phyloP scores from a whole-genome alignment of 1,140 invertebrate genomes.

The Elysia chlorotica region DNA sequence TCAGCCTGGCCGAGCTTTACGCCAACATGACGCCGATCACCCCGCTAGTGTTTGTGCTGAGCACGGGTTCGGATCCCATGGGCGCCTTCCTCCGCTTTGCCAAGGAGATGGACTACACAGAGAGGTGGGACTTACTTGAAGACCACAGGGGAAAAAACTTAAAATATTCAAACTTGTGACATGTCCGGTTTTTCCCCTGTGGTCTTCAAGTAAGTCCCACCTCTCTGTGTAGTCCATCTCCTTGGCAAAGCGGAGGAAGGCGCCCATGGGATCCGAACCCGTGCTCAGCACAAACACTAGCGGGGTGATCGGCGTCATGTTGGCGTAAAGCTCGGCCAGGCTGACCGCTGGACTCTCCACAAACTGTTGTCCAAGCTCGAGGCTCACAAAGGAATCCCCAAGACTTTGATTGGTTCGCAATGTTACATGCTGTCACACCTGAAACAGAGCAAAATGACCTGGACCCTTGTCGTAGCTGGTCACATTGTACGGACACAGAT shows the following conservation, averaged over 20 bases:
- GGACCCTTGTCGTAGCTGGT: no score
- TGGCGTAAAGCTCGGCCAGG: conserved; percentile 72
- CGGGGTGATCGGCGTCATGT: conserved; percentile 59
- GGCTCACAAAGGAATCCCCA: conserved; percentile 78
- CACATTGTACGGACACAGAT: no score
- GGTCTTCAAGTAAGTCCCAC: conserved; percentile 32
- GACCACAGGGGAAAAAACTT: not conserved
- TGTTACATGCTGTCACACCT: no score
- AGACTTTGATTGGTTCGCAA: no score
- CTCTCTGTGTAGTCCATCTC: conserved; percentile 59
- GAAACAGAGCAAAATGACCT: no score
- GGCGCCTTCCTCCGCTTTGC: conserved; percentile 75
- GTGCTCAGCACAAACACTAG: conserved; percentile 63
- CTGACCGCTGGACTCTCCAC: conserved; percentile 77
- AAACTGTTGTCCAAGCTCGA: conserved; percentile 77
- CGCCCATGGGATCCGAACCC: conserved; percentile 63
- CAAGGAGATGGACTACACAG: conserved; percentile 62
- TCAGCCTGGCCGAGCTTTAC: conserved; percentile 74
- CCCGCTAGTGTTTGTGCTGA: conserved; percentile 62
- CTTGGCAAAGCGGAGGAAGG: conserved; percentile 77
- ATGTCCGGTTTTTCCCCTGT: not conserved
- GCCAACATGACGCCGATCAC: conserved; percentile 60
- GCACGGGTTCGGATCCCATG: conserved; percentile 64
- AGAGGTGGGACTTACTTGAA: conserved; percentile 51
- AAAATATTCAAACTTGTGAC: conserved; percentile 12